Conservation (phyloP, 37 sponge, comb jelly and placozoan species). For the Amphimedon queenslandica region DNA sequence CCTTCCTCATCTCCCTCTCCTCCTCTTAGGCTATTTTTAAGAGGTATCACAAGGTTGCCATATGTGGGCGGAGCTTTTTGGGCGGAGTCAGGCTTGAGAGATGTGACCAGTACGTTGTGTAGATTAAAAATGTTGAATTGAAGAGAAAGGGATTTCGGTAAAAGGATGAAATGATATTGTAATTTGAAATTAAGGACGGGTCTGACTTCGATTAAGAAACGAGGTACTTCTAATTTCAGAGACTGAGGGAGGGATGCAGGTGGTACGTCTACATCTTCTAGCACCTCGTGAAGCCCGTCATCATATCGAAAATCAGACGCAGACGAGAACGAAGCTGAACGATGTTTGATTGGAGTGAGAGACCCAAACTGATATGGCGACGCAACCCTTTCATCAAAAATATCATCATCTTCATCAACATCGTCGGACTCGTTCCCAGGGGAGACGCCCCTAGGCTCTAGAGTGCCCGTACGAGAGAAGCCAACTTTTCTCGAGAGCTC, state of each 20-base stretch:
- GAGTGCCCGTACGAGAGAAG: background rate
- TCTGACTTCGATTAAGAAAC: conserved; percentile 4
- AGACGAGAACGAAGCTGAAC: background rate
- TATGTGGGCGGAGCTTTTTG: background rate
- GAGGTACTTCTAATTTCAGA: background rate
- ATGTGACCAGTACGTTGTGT: conserved; percentile 26
- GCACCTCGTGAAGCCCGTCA: background rate
- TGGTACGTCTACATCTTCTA: background rate
- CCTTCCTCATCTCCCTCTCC: conserved; percentile 1
- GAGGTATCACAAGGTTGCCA: background rate
- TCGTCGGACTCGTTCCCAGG: too few species aligned
- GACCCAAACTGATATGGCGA: background rate
- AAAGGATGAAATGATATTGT: conserved; percentile 32
- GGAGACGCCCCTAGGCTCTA: background rate
- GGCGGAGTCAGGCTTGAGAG: background rate
- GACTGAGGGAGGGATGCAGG: background rate
- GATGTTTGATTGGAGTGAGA: background rate
- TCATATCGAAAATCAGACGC: conserved; percentile 4
- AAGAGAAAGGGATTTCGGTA: conserved; percentile 23
- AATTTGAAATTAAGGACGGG: conserved; percentile 8
- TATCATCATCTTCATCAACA: background rate
- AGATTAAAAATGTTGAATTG: conserved; percentile 10
- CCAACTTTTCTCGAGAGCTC: background rate
- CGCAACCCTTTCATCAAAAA: background rate
- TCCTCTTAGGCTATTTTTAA: background rate